Percentiles rank a stretch among this genome's conserved stretches.
Conservation (phyloP, 2,113 vertebrate genomes). For the Ancistrus triradiatus region DNA sequence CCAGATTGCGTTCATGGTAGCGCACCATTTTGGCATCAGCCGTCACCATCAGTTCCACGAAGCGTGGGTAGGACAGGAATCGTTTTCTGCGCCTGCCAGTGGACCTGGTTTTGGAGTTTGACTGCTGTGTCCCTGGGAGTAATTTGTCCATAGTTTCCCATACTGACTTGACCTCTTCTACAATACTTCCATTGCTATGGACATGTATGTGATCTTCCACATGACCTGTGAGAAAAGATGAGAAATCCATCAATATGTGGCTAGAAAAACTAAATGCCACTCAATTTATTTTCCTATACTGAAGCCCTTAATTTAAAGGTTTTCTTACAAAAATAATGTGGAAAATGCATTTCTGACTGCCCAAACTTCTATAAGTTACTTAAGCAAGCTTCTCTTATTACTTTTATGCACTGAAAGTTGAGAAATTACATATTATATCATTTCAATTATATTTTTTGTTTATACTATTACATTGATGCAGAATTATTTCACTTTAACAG, state of each 20-base stretch:
- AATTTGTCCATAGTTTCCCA: slow-evolving; percentile 54
- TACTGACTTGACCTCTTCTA: slow-evolving; percentile 63
- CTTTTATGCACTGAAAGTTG: too few species aligned
- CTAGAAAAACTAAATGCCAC: neutral
- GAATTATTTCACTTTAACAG: too few species aligned
- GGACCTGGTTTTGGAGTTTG: slow-evolving; percentile 50
- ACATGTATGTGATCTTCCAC: slow-evolving; percentile 54
- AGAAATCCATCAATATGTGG: neutral
- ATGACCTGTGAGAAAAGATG: slow-evolving; percentile 62
- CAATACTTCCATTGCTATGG: slow-evolving; percentile 59
- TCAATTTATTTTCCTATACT: too few species aligned
- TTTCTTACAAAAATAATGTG: too few species aligned
- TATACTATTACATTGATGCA: too few species aligned
- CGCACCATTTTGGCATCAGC: slow-evolving; percentile 87
- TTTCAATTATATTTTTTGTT: too few species aligned
- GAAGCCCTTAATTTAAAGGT: too few species aligned
- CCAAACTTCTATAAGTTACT: too few species aligned
- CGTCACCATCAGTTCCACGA: slow-evolving; percentile 95
- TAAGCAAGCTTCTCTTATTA: too few species aligned
- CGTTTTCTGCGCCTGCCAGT: slow-evolving; percentile 75
- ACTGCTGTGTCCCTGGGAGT: slow-evolving; percentile 46
- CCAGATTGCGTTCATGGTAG: slow-evolving; percentile 85
- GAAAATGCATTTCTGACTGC: too few species aligned
- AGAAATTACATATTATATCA: too few species aligned
- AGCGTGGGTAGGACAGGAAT: slow-evolving; percentile 95